phyloP scores from a whole-genome alignment of 2,888 invertebrate genomes.

The Diplazon laetatorius region DNA sequence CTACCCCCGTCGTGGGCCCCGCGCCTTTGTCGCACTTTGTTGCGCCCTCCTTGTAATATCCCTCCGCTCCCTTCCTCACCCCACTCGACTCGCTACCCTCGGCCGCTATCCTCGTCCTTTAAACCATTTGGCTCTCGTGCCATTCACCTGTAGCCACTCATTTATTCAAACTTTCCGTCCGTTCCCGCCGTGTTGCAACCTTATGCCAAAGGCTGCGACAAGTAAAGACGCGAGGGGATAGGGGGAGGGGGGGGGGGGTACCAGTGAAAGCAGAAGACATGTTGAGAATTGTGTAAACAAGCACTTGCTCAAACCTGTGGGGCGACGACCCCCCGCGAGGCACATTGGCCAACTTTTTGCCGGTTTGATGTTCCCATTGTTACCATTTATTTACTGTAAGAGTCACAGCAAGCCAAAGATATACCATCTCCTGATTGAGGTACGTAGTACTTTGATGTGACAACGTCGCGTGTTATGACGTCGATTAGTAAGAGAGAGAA shows the following conservation, averaged over 20 bases:
- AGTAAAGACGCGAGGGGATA: too few species aligned
- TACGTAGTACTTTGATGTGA: too few species aligned
- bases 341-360: not conserved
- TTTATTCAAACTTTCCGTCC: conserved; percentile 53
- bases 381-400: too few species aligned
- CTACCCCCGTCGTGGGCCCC: conserved; percentile 35
- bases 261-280: conserved; percentile 22
- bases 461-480: too few species aligned
- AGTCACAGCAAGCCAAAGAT: too few species aligned
- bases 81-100: not conserved
- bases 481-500: too few species aligned
- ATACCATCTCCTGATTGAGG: too few species aligned
- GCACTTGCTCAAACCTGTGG: not conserved
- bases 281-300: conserved; percentile 24
- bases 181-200: conserved; percentile 3
- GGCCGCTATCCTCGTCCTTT: conserved; percentile 29
- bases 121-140: conserved; percentile 51
- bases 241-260: not conserved
- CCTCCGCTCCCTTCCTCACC: not conserved
- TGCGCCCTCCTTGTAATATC: too few species aligned
- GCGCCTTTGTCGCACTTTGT: conserved; percentile 51
- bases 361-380: not conserved
- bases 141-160: conserved; percentile 58
- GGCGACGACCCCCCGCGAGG: not conserved
- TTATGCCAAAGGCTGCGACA: not conserved